Conservation (phyloP, 2,797 vertebrate species). For the Sebastolobus alascanus region DNA sequence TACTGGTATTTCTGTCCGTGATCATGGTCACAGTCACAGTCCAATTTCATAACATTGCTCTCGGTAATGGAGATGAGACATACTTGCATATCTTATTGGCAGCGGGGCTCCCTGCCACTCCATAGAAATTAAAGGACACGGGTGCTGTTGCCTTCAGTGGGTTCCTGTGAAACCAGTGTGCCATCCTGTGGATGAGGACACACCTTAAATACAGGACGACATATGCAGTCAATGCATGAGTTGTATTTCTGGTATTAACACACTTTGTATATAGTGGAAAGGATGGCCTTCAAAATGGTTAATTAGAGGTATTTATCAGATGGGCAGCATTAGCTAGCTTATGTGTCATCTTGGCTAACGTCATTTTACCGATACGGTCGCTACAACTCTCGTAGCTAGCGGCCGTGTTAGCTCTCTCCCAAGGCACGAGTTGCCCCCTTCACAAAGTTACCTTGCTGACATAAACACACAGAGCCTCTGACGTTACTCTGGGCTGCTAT, state of each 20-base stretch:
- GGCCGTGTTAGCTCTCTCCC: not conserved
- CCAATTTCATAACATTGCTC: not conserved
- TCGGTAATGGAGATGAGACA: conserved; percentile 55
- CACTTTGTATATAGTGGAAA: too few relatives aligned
- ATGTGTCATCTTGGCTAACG: conserved; percentile 32
- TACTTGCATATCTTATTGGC: conserved; percentile 99
- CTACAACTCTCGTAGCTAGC: conserved; percentile 9
- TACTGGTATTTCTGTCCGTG: too few relatives aligned
- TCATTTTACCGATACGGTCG: conserved; percentile 6
- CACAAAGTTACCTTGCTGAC: fast-evolving
- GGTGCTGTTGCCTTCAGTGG: conserved; percentile 97
- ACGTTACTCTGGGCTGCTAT: fast-evolving
- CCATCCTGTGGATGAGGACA: conserved; percentile 84
- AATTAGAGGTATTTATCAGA: too few relatives aligned
- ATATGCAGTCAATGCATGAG: not conserved
- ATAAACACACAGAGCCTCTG: fast-evolving
- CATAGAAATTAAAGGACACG: conserved; percentile 94
- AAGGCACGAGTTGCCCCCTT: too few relatives aligned
- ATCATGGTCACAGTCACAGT: conserved; percentile 7
- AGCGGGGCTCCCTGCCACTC: conserved; percentile 91
- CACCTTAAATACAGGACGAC: conserved; percentile 37
- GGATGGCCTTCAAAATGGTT: fast-evolving
- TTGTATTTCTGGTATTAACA: not conserved
- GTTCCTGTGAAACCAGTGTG: conserved; percentile 99
- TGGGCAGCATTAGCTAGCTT: conserved; percentile 4